Evolutionary conservation across 2,888 invertebrate species (phyloP).

Genomic region (Lordiphosa fenestrarum): DNA sequence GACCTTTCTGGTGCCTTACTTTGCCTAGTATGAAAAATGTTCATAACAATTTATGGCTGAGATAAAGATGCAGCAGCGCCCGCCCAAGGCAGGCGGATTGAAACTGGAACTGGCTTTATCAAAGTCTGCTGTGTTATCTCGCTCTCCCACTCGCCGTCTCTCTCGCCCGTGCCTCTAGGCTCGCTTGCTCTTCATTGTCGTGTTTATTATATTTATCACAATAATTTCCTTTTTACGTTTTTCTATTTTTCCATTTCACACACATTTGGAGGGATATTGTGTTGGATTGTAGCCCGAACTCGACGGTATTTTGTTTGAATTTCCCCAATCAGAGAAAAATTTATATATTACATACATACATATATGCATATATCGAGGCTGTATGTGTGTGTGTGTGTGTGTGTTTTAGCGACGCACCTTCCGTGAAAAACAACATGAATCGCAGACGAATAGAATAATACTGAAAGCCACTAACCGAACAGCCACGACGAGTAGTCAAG

Average conservation of each 20-base stretch:
- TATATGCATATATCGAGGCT: slow-evolving; percentile 38
- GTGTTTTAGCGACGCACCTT: slow-evolving; percentile 26
- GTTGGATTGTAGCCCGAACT: not conserved
- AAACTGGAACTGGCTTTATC: slow-evolving; percentile 10
- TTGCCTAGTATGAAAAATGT: slow-evolving; percentile 1
- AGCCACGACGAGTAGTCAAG: slow-evolving; percentile 36
- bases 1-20: slow-evolving; percentile 6
- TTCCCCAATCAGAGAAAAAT: slow-evolving; percentile 55
- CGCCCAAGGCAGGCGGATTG: too few species aligned
- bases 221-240: slow-evolving; percentile 5
- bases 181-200: slow-evolving; percentile 1
- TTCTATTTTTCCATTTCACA: slow-evolving; percentile 3
- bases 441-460: slow-evolving; percentile 69
- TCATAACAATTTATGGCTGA: slow-evolving; percentile 9
- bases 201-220: slow-evolving; percentile 9
- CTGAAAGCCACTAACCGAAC: slow-evolving; percentile 43
- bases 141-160: slow-evolving; percentile 3
- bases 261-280: not conserved
- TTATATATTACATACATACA: slow-evolving; percentile 60
- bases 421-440: slow-evolving; percentile 55
- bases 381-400: slow-evolving; percentile 20
- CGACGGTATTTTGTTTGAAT: slow-evolving; percentile 4
- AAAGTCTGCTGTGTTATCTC: slow-evolving; percentile 13
- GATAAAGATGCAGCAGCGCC: slow-evolving; percentile 24
- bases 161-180: not conserved